Evolutionary conservation across 2,888 invertebrate species (phyloP), one percentile per base, ranked within the genome.

Genomic region (Dorcus hopei): DNA sequence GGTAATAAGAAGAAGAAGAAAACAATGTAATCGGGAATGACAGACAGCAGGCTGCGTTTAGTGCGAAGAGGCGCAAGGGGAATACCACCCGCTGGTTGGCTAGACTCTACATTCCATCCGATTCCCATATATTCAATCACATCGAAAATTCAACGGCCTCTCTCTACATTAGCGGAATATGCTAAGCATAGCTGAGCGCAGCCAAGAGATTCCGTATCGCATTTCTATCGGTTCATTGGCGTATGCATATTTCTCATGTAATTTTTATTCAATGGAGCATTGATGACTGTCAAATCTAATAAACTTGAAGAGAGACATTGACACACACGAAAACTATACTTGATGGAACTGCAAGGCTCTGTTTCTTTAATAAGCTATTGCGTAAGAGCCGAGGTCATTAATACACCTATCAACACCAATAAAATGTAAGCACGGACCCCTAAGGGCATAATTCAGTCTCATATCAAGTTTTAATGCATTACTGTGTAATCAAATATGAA

Each of bases 91-190:
- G 69, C 63, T 67, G 68, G 59, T 59, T 57, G 14, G 59, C 58
- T 59, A 54, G 64, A 67, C 68, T 64, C 65, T 62, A 63, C 70
- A 71, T 72, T 71, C 69, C 70, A 68, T 65, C 62, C 59, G 64
- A 67, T 68, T 68, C 68, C 67, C 66, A 63, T 68, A 65, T 68
- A 67, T 59, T 64, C 64, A 65, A 70, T 68, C 66, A 62, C 45
- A 11, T 11, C 45, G 45, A 42, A 42, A 42, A 42, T 14, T 42
- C 42, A 42, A 42, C 42, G 42, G 42, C 42, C 11, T 14, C 42
- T 14, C 42, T 42, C 11, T 42, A 9, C 42, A 42, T 42, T 42
- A 42, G 42, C 6, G 42, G 14, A 42, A 42, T 42, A 42, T 42
- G 14, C 42, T 42, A 14, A 14, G 6, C 42, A 14, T 42, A 42